Evolutionary conservation across 2,113 vertebrate species (phyloP), one percentile per base, ranked within the genome.

Genomic region (Limnothrissa miodon): DNA sequence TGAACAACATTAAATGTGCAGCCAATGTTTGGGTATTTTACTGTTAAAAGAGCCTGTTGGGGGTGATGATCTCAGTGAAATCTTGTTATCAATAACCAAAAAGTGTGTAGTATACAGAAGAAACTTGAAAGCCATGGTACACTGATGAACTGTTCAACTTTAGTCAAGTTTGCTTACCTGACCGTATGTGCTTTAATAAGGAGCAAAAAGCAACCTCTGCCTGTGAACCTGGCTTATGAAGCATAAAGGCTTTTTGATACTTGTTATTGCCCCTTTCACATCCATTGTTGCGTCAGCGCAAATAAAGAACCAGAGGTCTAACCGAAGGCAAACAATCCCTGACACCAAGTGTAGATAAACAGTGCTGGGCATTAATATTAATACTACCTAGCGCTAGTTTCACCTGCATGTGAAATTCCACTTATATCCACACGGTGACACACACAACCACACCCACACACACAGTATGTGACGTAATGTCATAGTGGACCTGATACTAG

Each of bases 391-490:
- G 62, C 9, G 4, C 11, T 29, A 0, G 36, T 33, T 74, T 74
- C 66, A 74, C 66, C 66, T 74, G 66, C 66, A 74, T 74, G 36
- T 74, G 66, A 74, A 74, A 33, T 74, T 74, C 29, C 62, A 70
- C 62, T 5, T 21, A 56, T 21, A 23, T 21, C 17, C 53, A 23
- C 17, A 56, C 53, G 23, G 19, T 56, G 17, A 62, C 56, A 70
- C 29, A 70, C 62, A 70, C 62, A 70, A 29, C 25, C 23, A 62
- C 56, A 62, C 56, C 25, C n/a, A 62, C 56, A 62, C 59, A 62
- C 10, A 25, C n/a, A 59, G 23, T n/a, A 5, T 56, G 17, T 23
- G 21, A 5, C 5, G 2, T 17, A 53, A 1, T 3, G 17, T 7
- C 19, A 23, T 23, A 17, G 46, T 48, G 53, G 21, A 5, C 1